These are phyloP conservation scores for Chironomus tepperi DNA, from an alignment of 1,140 invertebrate genomes.

Conservation along the genomic window DNA sequence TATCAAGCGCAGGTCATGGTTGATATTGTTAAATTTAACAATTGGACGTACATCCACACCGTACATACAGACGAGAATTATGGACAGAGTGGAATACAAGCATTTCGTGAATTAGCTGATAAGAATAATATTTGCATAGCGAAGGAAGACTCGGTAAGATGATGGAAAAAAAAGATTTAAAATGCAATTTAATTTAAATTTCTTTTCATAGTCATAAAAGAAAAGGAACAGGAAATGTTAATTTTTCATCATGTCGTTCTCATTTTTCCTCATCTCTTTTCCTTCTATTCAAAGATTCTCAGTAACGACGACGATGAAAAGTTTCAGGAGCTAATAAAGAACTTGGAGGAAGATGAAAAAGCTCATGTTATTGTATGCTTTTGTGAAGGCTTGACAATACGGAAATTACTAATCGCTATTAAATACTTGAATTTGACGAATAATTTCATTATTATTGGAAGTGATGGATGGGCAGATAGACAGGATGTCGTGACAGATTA, in stretches of 20 bases:
- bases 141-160: constrained; percentile 50
- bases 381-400: constrained; percentile 68
- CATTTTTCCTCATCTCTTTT: not conserved
- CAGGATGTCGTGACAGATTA: constrained; percentile 61
- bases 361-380: constrained; percentile 73
- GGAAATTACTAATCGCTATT: constrained; percentile 57
- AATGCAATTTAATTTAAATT: not conserved
- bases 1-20: constrained; percentile 71
- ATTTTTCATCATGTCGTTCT: not conserved
- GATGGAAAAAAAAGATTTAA: not conserved
- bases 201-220: constrained; percentile 4
- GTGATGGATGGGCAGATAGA: constrained; percentile 68
- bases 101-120: constrained; percentile 58
- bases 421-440: constrained; percentile 51
- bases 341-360: constrained; percentile 47
- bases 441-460: constrained; percentile 59
- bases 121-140: constrained; percentile 65
- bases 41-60: constrained; percentile 79
- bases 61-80: constrained; percentile 77
- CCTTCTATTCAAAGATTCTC: not conserved
- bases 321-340: constrained; percentile 51
- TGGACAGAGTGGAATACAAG: constrained; percentile 70
- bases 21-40: constrained; percentile 59
- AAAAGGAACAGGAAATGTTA: not conserved
- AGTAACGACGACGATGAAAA: constrained; percentile 27